Evolutionary conservation across 2,888 invertebrate genomes (phyloP).

Genomic region (Agriotes lineatus): DNA sequence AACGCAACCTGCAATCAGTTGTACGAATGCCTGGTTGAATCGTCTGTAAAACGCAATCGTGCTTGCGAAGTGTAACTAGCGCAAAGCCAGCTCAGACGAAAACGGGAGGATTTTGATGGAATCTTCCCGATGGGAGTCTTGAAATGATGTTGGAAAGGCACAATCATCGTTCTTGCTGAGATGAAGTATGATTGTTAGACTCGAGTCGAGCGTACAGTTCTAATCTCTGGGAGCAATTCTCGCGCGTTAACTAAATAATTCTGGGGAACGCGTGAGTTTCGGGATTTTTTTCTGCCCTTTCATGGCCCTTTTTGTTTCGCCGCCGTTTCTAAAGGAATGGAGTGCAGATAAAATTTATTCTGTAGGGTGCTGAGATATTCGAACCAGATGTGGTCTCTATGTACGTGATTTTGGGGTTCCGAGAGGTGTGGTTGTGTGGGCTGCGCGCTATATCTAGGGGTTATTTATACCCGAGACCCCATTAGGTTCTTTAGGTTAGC

Average conservation of each 20-base stretch:
- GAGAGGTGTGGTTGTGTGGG: conserved; percentile 41
- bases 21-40: too few relatives aligned
- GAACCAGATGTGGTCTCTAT: conserved; percentile 50
- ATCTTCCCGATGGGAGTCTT: conserved; percentile 33
- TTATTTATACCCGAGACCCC: conserved; percentile 39
- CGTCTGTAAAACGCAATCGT: too few relatives aligned
- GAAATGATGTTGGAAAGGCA: conserved; percentile 37
- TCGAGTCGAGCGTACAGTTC: conserved; percentile 17
- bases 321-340: conserved; percentile 28
- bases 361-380: conserved; percentile 48
- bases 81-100: background rate
- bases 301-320: conserved; percentile 28
- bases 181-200: conserved; percentile 37
- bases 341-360: conserved; percentile 48
- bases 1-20: too few relatives aligned
- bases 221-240: conserved; percentile 27
- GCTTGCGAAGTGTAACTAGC: too few relatives aligned
- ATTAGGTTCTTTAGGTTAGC: conserved; percentile 35
- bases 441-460: conserved; percentile 31
- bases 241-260: conserved; percentile 23
- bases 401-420: conserved; percentile 49
- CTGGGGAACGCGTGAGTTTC: conserved; percentile 9
- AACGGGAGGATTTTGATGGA: conserved; percentile 31
- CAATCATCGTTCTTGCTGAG: conserved; percentile 30
- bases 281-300: conserved; percentile 16